These are phyloP conservation scores for Bhutanitis thaidina DNA, from an alignment of 2,888 invertebrate genomes.

Conservation along the genomic window DNA sequence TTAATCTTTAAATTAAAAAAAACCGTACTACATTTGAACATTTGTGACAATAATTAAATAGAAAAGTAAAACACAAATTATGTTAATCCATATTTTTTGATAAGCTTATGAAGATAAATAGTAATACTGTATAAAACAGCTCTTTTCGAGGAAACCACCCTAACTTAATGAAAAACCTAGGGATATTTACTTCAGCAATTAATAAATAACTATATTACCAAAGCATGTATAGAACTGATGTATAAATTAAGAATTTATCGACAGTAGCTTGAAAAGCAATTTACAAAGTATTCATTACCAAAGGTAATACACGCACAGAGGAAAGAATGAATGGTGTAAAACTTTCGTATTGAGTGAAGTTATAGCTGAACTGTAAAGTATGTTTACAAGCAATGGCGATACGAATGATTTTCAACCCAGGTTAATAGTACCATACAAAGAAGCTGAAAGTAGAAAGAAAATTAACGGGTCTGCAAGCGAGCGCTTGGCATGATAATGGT, in stretches of 20 bases:
- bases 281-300: not conserved
- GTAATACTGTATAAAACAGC: too few species aligned
- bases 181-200: not conserved
- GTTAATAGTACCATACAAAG: slow-evolving; percentile 34
- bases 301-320: slow-evolving; percentile 6
- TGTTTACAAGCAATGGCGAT: slow-evolving; percentile 25
- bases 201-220: not conserved
- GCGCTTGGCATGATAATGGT: slow-evolving; percentile 56
- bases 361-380: slow-evolving; percentile 9
- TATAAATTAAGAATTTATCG: not conserved
- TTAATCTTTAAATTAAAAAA: too few species aligned
- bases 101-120: too few species aligned
- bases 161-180: not conserved
- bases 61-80: too few species aligned
- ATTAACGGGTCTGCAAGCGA: slow-evolving; percentile 66
- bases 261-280: slow-evolving; percentile 7
- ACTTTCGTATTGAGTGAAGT: not conserved
- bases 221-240: not conserved
- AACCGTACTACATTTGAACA: too few species aligned
- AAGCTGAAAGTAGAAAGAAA: slow-evolving; percentile 55
- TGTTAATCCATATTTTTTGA: too few species aligned
- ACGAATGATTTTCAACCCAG: slow-evolving; percentile 32
- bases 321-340: not conserved
- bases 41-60: too few species aligned
- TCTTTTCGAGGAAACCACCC: too few species aligned